Percentiles rank a stretch among this genome's conserved stretches.
These are phyloP conservation scores for Teleopsis dalmanni DNA, from an alignment of 1,140 invertebrate species.

Conservation along the genomic window DNA sequence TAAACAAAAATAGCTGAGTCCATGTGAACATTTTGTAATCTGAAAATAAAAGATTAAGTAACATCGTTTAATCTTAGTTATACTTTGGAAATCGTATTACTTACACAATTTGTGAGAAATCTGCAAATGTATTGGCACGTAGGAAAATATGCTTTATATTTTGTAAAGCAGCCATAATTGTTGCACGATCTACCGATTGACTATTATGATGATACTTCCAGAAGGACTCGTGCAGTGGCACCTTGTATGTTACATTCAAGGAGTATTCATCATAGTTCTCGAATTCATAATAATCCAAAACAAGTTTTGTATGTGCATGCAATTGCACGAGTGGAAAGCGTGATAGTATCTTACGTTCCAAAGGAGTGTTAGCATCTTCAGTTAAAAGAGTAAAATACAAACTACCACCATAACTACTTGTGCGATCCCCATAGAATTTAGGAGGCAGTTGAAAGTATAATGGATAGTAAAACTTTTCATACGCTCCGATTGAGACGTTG, in stretches of 20 bases:
- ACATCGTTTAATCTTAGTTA: no score
- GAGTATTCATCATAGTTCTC: constrained; percentile 33
- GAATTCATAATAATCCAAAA: constrained; percentile 68
- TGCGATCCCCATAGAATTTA: constrained; percentile 79
- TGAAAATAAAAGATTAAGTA: constrained; percentile 9
- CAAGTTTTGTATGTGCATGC: constrained; percentile 68
- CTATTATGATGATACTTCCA: constrained; percentile 46
- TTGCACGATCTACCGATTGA: constrained; percentile 53
- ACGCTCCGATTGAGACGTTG: constrained; percentile 60
- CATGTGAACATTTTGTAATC: constrained; percentile 58
- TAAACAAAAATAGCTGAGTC: constrained; percentile 67
- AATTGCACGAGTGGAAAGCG: constrained; percentile 76
- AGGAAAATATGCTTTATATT: constrained; percentile 75
- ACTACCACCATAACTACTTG: constrained; percentile 86
- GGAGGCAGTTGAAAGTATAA: constrained; percentile 80
- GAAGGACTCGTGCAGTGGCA: constrained; percentile 53
- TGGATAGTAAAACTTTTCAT: constrained; percentile 61
- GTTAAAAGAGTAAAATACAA: constrained; percentile 71
- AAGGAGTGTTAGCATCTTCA: constrained; percentile 54
- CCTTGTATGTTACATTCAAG: constrained; percentile 31
- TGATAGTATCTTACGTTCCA: constrained; percentile 47
- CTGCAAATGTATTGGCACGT: constrained; percentile 62
- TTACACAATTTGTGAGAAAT: constrained; percentile 57
- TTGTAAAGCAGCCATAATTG: constrained; percentile 84
- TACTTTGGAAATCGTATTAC: constrained; percentile 34